Conservation (phyloP, 2,797 vertebrate species). For the Psittacula derbiana region DNA sequence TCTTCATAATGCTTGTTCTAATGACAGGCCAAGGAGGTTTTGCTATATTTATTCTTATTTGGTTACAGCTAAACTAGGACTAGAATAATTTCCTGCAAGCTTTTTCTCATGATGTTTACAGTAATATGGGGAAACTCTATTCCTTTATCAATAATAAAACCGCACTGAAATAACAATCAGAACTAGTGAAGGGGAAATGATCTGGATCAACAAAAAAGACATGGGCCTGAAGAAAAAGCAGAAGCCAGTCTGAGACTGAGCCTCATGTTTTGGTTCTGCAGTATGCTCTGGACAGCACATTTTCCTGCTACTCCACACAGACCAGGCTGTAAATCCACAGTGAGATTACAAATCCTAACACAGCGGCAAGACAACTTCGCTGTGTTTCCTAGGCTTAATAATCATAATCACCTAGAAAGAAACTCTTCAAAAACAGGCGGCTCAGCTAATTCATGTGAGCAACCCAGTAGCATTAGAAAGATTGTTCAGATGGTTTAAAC, state of each 20-base stretch:
- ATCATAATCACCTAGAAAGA: neutral
- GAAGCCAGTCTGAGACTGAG: neutral
- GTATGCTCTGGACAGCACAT: accelerated
- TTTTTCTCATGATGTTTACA: neutral
- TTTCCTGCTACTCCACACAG: neutral
- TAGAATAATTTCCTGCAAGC: conserved; percentile 1
- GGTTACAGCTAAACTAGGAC: neutral
- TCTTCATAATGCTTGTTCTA: neutral
- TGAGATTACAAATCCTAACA: neutral
- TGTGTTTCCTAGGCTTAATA: neutral
- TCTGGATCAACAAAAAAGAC: neutral
- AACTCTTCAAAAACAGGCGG: neutral
- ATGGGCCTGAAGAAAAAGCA: neutral
- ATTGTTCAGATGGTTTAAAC: neutral
- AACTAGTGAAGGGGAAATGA: neutral
- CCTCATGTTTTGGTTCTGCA: accelerated
- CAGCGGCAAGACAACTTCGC: neutral
- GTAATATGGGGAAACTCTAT: neutral
- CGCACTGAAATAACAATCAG: neutral
- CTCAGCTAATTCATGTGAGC: neutral
- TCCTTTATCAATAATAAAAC: conserved; percentile 4
- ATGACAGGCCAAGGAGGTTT: neutral
- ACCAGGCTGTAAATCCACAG: neutral
- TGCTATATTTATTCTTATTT: neutral
- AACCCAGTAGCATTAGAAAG: neutral